Percentiles rank a stretch among this genome's conserved stretches.
phyloP scores from a whole-genome alignment of 2,797 vertebrate genomes.

The Silurus lanzhouensis region DNA sequence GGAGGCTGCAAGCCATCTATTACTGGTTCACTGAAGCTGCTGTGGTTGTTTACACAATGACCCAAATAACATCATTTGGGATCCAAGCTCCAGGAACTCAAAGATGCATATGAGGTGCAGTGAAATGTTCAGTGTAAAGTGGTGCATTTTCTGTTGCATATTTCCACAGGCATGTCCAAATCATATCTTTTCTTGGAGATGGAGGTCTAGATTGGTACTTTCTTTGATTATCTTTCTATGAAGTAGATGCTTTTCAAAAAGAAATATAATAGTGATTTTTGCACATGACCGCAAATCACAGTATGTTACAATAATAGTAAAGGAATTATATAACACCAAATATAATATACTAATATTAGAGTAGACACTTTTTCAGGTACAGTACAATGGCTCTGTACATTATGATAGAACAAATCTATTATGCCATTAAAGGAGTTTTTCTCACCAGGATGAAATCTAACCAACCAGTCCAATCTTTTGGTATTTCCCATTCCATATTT shows the following conservation, averaged over 20 bases:
- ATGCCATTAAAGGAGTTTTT: not conserved
- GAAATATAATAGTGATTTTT: not conserved
- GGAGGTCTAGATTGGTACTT: not conserved
- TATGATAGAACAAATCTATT: not conserved
- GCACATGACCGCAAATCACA: not conserved
- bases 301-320: not conserved
- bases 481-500: constrained; percentile 44
- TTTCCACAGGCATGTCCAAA: constrained; percentile 1
- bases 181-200: not conserved
- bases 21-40: constrained; percentile 49
- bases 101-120: constrained; percentile 39
- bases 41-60: constrained; percentile 71
- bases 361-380: not conserved
- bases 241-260: not conserved
- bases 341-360: not conserved
- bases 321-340: not conserved
- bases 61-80: constrained; percentile 68
- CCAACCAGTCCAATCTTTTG: constrained; percentile 31
- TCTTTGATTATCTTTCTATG: not conserved
- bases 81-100: constrained; percentile 33
- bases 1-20: constrained; percentile 43
- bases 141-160: constrained; percentile 1
- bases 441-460: constrained; percentile 17
- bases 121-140: constrained; percentile 28
- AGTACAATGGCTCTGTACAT: not conserved